Evolutionary conservation across 1,140 invertebrate genomes (phyloP).

Genomic region (Conus betulinus): DNA sequence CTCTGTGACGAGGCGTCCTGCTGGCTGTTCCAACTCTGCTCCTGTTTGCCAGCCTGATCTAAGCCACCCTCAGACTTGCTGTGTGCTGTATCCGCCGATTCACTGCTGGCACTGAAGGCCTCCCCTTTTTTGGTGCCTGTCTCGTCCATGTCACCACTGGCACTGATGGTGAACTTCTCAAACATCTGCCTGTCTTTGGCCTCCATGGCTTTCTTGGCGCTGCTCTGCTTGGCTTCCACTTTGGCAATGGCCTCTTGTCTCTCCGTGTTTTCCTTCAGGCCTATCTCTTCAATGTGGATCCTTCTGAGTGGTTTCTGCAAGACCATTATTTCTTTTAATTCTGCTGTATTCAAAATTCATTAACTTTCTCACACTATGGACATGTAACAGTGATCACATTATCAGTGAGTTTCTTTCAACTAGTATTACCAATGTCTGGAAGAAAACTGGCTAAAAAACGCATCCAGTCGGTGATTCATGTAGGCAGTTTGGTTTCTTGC

Average conservation of each 20-base stretch:
- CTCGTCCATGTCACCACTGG: not conserved
- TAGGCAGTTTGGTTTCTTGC: no score
- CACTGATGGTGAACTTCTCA: constrained; percentile 52
- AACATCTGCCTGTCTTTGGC: constrained; percentile 61
- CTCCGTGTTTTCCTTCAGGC: constrained; percentile 55
- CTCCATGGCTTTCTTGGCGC: constrained; percentile 51
- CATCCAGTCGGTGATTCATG: no score
- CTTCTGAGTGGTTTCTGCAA: constrained; percentile 67
- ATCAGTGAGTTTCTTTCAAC: no score
- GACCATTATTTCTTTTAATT: not conserved
- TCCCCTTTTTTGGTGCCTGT: not conserved
- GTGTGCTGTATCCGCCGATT: not conserved
- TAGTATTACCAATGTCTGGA: no score
- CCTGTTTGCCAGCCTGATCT: not conserved
- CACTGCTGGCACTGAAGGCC: not conserved
- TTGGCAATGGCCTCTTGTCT: constrained; percentile 46
- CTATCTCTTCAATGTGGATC: constrained; percentile 72
- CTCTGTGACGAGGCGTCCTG: not conserved
- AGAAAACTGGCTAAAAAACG: no score
- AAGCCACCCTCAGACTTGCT: not conserved
- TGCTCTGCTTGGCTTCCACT: constrained; percentile 54
- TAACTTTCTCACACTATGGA: no score
- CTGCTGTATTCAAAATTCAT: no score
- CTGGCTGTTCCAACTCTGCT: no score
- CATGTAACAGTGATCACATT: no score